Evolutionary conservation across 2,888 invertebrate species (phyloP).

Genomic region (Meiosimyza platycephala): DNA sequence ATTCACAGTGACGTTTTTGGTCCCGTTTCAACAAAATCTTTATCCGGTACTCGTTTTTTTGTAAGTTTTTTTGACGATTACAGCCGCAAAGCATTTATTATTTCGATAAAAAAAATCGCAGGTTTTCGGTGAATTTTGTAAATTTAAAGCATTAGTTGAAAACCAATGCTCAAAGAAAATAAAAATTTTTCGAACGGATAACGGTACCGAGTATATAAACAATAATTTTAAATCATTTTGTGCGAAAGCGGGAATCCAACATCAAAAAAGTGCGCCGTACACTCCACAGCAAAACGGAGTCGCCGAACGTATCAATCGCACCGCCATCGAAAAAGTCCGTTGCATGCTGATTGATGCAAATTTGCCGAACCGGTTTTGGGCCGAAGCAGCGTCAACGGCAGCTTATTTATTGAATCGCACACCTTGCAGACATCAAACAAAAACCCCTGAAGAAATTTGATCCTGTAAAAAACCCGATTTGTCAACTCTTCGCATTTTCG

Average conservation of each 20-base stretch:
- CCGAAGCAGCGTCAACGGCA: constrained; percentile 31
- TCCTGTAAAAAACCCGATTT: constrained; percentile 18
- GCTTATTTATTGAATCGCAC: constrained; percentile 28
- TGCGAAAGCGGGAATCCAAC: no score
- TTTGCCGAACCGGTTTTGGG: constrained; percentile 33
- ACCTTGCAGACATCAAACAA: constrained; percentile 24
- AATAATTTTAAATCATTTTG: no score
- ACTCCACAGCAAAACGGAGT: constrained; percentile 48
- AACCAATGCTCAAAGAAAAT: constrained; percentile 46
- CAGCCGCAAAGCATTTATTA: constrained; percentile 10
- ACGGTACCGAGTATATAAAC: no score
- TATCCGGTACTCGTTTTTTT: constrained; percentile 31
- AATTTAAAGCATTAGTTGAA: constrained; percentile 45
- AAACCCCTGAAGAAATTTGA: constrained; percentile 19
- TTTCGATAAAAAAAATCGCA: constrained; percentile 43
- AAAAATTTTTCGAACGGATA: no score
- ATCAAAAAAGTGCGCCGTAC: constrained; percentile 45
- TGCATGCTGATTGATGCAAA: constrained; percentile 42
- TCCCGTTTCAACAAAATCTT: constrained; percentile 29
- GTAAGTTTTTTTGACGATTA: constrained; percentile 28
- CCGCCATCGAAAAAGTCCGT: constrained; percentile 40
- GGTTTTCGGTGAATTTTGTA: constrained; percentile 42
- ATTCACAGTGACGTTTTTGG: constrained; percentile 39
- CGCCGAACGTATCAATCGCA: constrained; percentile 36
- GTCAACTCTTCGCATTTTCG: constrained; percentile 23